phyloP scores from a whole-genome alignment of 2,797 vertebrate species.

The Pitangus sulphuratus region DNA sequence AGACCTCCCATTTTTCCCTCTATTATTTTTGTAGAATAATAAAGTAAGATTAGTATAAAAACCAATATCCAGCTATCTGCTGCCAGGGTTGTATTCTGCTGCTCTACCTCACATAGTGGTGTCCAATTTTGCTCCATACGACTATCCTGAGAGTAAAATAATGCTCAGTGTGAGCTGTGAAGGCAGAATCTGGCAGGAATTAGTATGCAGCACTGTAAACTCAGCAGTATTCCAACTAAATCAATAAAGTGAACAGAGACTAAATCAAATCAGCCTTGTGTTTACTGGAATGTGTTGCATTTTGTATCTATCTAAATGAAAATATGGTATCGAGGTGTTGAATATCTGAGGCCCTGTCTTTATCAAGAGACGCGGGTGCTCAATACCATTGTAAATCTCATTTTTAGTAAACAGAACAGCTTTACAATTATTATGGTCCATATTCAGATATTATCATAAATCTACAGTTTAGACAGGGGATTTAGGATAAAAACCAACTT shows the following conservation, averaged over 20 bases:
- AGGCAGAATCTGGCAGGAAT: slow-evolving; percentile 54
- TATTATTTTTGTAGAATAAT: neutral
- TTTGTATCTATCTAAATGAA: slow-evolving; percentile 37
- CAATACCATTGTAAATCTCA: neutral
- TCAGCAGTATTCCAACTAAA: slow-evolving; percentile 63
- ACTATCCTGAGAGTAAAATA: slow-evolving; percentile 7
- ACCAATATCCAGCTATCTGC: neutral
- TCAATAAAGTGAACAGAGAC: slow-evolving; percentile 57
- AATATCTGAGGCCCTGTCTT: neutral
- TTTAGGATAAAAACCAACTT: neutral
- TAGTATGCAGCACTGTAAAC: slow-evolving; percentile 35
- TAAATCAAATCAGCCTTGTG: slow-evolving; percentile 56
- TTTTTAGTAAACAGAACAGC: neutral
- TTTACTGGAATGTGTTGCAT: slow-evolving; percentile 55
- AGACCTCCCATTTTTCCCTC: neutral
- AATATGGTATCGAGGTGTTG: slow-evolving; percentile 20
- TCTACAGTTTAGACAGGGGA: slow-evolving; percentile 18
- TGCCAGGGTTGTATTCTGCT: neutral
- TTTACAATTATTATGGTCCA: neutral
- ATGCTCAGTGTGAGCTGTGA: slow-evolving; percentile 4
- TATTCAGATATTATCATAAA: slow-evolving; percentile 23
- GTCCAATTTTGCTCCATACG: neutral
- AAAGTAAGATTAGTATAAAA: neutral
- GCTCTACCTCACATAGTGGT: neutral
- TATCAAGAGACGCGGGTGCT: neutral